Evolutionary conservation across 2,797 vertebrate genomes (phyloP).

Genomic region (Chelonia mydas): DNA sequence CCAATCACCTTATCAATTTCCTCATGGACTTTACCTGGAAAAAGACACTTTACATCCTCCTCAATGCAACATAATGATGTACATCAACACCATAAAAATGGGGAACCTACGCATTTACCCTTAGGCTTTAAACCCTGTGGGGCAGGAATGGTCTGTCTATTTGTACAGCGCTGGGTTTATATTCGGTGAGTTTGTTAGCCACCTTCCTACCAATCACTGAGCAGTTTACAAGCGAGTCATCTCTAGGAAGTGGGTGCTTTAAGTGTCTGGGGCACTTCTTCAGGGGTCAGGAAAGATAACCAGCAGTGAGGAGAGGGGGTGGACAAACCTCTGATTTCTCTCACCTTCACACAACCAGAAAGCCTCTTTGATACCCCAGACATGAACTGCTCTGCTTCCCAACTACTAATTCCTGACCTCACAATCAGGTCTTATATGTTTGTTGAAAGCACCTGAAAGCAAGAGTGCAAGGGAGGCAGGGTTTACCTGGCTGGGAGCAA

Average conservation of each 20-base stretch:
- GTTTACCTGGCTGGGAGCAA: neutral
- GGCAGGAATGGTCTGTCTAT: neutral
- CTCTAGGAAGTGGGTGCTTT: too few relatives aligned
- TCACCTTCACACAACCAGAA: neutral
- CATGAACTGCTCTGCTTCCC: neutral
- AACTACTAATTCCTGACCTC: neutral
- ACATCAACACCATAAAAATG: neutral
- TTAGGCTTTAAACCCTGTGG: neutral
- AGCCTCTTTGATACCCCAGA: neutral
- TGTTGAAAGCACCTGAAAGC: neutral
- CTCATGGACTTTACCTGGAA: slow-evolving; percentile 74
- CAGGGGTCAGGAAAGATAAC: neutral
- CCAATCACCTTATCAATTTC: slow-evolving; percentile 79
- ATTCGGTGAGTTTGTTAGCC: neutral
- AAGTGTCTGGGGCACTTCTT: neutral
- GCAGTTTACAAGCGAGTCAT: neutral
- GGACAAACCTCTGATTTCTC: neutral
- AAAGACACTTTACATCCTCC: neutral
- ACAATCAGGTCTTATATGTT: neutral
- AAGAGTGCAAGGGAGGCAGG: slow-evolving; percentile 1
- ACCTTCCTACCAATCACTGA: neutral
- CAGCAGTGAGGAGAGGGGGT: neutral
- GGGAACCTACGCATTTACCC: neutral
- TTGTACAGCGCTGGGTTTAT: neutral
- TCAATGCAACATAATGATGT: neutral